Conservation (phyloP, 2,888 invertebrate species). For the Drosophila gaucha region DNA sequence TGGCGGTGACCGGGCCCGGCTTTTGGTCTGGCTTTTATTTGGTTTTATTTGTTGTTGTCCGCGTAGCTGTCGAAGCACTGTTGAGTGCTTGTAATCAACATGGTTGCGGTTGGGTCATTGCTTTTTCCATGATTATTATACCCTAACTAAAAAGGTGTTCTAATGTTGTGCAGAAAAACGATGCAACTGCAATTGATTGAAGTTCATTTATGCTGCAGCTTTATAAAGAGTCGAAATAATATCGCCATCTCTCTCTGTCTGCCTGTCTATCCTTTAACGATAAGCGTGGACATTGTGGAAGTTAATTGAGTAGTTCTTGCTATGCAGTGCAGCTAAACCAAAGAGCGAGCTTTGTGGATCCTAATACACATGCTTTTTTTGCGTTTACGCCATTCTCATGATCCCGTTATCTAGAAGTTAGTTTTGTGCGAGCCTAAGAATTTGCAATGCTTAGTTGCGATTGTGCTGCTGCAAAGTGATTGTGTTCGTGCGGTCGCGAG, state of each 20-base stretch:
- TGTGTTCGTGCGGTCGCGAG: neutral
- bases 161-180: neutral
- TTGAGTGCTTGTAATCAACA: constrained; percentile 73
- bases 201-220: neutral
- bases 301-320: neutral
- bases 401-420: neutral
- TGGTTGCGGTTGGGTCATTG: constrained; percentile 64
- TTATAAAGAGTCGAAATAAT: neutral
- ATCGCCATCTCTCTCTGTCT: neutral
- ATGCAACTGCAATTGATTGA: neutral
- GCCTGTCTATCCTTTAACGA: neutral
- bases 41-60: constrained; percentile 22
- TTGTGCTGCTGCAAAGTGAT: neutral
- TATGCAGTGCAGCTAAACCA: neutral
- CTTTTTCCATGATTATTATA: constrained; percentile 70
- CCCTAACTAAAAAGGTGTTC: neutral
- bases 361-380: neutral
- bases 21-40: constrained; percentile 31
- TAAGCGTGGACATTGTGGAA: neutral
- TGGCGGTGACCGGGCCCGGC: constrained; percentile 53
- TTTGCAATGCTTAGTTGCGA: neutral
- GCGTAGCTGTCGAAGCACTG: constrained; percentile 26
- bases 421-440: neutral
- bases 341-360: neutral
- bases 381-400: neutral